Base-by-base conservation (phyloP, 2,113 vertebrate genomes). In the Spermophilus dauricus region DNA sequence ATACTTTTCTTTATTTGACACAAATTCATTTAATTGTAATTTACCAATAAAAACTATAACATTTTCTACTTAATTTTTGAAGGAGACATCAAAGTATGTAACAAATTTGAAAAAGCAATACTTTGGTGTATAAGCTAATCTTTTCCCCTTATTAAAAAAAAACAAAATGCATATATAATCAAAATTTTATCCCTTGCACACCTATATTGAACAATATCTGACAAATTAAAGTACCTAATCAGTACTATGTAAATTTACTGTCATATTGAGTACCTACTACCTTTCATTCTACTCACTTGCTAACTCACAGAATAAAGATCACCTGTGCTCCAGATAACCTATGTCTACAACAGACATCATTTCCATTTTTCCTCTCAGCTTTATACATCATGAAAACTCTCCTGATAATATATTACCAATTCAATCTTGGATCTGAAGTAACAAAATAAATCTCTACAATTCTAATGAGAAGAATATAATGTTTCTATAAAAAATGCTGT, bases 11-110 rank as follows among this genome's bases (percentile, higher is more conserved):
- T 75, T 84, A 78, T 83, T 84, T 97, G 65, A 70, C 26, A 81
- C n/a, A 75, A 96, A 88, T 5, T 87, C 42, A 91, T 45, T 72
- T 67, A 80, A 70, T 24, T 89, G 28, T 84, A 80, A 91, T 0
- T 72, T 63, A 63, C 63, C 87, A 34, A 78, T 48, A 67, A 94
- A 96, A 95, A 76, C 34, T 72, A 30, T 17, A 72, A 91, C 37
- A 91, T 8, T 76, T 88, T 89, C 63, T 91, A 20, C 53, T 39
- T 96, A 77, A 53, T 63, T 95, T 84, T 93, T 93, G 48, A 96
- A 72, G 22, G 53, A 76, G 86, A 89, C 28, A 95, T 75, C 37
- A 51, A 86, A 92, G 26, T 34, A 86, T 26, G 73, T 20, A 51
- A 89, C 34, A 92, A 91, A 87, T 22, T 76, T 83, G 22, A 75